Evolutionary conservation across 2,797 vertebrate species (phyloP).

Genomic region (Sebastes paucispinis): DNA sequence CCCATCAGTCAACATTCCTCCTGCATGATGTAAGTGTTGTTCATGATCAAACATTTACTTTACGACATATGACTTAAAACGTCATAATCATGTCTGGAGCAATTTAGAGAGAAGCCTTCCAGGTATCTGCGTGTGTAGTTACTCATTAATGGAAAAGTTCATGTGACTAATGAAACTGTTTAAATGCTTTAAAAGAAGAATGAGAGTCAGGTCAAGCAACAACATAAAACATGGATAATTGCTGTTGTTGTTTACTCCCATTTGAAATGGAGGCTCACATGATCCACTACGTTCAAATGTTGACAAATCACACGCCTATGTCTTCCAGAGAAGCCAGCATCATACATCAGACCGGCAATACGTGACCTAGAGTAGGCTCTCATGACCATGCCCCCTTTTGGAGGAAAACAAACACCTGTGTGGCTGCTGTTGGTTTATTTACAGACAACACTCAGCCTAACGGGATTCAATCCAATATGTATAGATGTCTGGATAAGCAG

Average conservation of each 20-base stretch:
- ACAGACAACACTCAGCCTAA: too few species aligned
- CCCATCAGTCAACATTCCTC: constrained; percentile 71
- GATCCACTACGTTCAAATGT: background rate
- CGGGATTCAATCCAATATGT: too few species aligned
- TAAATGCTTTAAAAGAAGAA: background rate
- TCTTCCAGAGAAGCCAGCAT: background rate
- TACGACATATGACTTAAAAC: constrained; percentile 33
- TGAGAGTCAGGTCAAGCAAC: background rate
- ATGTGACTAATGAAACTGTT: background rate
- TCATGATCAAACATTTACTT: constrained; percentile 52
- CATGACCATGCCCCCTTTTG: too few species aligned
- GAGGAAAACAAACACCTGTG: too few species aligned
- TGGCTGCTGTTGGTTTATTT: too few species aligned
- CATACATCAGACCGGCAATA: background rate
- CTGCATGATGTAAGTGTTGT: constrained; percentile 45
- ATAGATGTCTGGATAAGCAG: too few species aligned
- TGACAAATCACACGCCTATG: background rate
- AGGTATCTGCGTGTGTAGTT: constrained; percentile 4
- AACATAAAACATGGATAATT: background rate
- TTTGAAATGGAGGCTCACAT: background rate
- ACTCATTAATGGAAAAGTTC: constrained; percentile 6
- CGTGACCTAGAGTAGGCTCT: too few species aligned
- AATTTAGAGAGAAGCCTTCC: constrained; percentile 1
- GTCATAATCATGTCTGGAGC: constrained; percentile 34
- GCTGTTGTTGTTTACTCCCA: background rate